Evolutionary conservation across 2,888 invertebrate genomes (phyloP).

Genomic region (Barypeithes pellucidus): DNA sequence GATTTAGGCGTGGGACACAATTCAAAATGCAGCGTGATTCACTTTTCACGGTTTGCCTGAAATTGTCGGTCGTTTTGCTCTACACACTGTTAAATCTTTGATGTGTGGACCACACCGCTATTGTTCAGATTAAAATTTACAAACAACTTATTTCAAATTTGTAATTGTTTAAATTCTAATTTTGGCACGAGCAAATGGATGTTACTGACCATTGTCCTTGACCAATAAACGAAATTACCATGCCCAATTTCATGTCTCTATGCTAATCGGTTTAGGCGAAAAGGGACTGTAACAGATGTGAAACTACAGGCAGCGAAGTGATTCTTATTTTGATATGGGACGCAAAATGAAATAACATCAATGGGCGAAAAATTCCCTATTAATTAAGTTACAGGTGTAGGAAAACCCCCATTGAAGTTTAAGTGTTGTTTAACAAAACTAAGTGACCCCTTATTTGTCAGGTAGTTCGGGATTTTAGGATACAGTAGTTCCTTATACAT

Average conservation of each 20-base stretch:
- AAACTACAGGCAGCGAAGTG: too few species aligned
- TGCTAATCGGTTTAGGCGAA: too few species aligned
- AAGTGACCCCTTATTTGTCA: conserved; percentile 41
- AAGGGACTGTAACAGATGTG: too few species aligned
- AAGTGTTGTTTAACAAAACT: conserved; percentile 22
- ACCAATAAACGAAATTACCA: too few species aligned
- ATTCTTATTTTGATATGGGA: too few species aligned
- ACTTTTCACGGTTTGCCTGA: conserved; percentile 38
- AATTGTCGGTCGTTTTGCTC: conserved; percentile 13
- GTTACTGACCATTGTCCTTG: too few species aligned
- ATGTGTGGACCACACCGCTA: neutral
- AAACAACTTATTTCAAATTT: neutral
- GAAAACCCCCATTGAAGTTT: conserved; percentile 23
- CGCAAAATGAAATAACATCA: too few species aligned
- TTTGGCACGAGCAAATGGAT: neutral
- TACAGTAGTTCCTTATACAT: too few species aligned
- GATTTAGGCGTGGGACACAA: conserved; percentile 37
- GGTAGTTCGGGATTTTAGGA: conserved; percentile 17
- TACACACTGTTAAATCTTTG: conserved; percentile 19
- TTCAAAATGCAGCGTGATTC: conserved; percentile 34
- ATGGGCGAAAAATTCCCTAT: too few species aligned
- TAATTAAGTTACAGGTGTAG: conserved; percentile 28
- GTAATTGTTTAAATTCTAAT: neutral
- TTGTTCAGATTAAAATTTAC: neutral
- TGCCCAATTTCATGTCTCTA: too few species aligned